Evolutionary conservation across 2,113 vertebrate species (phyloP).

Genomic region (Mobula hypostoma): DNA sequence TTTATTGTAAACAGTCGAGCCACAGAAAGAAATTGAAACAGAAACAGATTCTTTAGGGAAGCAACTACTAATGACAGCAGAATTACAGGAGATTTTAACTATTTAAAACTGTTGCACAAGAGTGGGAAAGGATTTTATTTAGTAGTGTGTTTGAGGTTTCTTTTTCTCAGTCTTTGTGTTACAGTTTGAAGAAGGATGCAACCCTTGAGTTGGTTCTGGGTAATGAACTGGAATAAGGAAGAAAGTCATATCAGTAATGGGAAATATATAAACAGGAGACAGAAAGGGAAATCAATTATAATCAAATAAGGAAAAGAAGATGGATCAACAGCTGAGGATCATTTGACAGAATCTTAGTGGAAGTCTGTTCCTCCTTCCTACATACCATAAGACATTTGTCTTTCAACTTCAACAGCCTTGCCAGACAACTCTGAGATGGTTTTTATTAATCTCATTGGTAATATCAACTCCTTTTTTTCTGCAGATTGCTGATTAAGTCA

Average conservation of each 20-base stretch:
- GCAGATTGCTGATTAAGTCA: not conserved
- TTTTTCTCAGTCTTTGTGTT: not conserved
- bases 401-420: not conserved
- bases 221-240: not conserved
- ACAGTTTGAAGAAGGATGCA: not conserved
- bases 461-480: not conserved
- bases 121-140: not conserved
- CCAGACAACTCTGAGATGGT: not conserved
- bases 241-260: not conserved
- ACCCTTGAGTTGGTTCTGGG: not conserved
- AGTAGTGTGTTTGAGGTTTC: not conserved
- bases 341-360: not conserved
- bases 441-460: not conserved
- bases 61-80: not conserved
- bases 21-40: not conserved
- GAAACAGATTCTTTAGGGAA: not conserved
- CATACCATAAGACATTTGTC: not conserved
- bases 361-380: not conserved
- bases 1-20: not conserved
- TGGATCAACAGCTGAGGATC: not conserved
- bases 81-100: not conserved
- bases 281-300: not conserved
- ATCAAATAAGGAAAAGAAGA: not conserved
- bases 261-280: not conserved
- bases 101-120: not conserved